Base-by-base conservation (phyloP, 2,797 vertebrate genomes). In the Melanotaenia boesemani region DNA sequence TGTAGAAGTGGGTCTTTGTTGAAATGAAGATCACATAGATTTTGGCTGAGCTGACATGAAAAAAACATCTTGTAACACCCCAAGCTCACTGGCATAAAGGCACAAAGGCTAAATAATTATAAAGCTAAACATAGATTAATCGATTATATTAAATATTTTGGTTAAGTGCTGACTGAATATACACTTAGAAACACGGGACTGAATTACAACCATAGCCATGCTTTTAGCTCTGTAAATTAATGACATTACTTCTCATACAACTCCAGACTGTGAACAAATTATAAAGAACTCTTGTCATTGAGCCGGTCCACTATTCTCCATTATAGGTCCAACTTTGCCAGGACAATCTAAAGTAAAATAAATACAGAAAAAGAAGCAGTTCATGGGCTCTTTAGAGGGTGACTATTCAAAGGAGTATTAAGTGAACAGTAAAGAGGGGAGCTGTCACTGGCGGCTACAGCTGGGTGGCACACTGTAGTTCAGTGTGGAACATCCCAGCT, bases 401-500 rank as follows among this genome's bases (percentile, higher is more conserved):
- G 77, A 64, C 79, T 70, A 83, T 80, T 81, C 54, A 85, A 59
- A 72, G 48, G 6, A 63, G 60, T 70, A 80, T 57, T 57, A 56
- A 55, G 10, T 10, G 41, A 65, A 48, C 11, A 2, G 28, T 0
- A 30, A 48, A 48, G 39, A 83, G 62, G 70, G 54, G 15, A 85
- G 81, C 71, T 10, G 64, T 63, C 68, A 60, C 61, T 63, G 59
- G 46, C 55, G 62, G 70, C 24, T 63, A 18, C 36, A 66, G 56
- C 67, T 22, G 11, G 18, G 57, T 2, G 0, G 48, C 39, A 73
- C 73, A 73, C 30, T 76, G 62, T 22, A 34, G 60, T 65, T 79
- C 1, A 79, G 66, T 86, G 69, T 70, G 41, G 76, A 82, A 81
- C 65, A 74, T n/a, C 39, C 67, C 39, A 70, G 80, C 89, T 94